These are phyloP conservation scores for Homarus gammarus DNA, from an alignment of 2,888 invertebrate species.

Conservation along the genomic window DNA sequence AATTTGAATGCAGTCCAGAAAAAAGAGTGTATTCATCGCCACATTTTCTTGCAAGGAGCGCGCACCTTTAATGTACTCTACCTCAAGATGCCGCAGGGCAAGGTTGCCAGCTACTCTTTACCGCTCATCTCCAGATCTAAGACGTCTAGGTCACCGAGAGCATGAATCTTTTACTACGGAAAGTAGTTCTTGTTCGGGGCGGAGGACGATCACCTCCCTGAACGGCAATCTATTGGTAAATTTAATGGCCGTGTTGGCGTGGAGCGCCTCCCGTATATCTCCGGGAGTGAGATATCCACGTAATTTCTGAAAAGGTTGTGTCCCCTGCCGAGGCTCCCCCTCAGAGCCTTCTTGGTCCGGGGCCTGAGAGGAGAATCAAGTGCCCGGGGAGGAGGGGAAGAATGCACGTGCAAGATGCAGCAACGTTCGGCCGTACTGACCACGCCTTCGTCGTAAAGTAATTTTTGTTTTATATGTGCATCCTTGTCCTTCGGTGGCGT, in stretches of 20 bases:
- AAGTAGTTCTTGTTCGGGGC: not conserved
- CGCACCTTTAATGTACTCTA: conserved; percentile 40
- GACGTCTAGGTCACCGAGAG: conserved; percentile 39
- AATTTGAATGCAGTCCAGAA: conserved; percentile 45
- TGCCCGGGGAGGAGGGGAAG: conserved; percentile 49
- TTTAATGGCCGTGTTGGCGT: not conserved
- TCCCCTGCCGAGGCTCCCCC: conserved; percentile 2
- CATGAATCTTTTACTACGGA: not conserved
- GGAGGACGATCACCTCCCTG: not conserved
- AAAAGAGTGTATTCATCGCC: conserved; percentile 33
- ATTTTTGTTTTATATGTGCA: no score
- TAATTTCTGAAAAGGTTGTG: conserved; percentile 24
- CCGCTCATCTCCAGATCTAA: conserved; percentile 7
- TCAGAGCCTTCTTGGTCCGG: conserved; percentile 51
- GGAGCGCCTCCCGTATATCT: not conserved
- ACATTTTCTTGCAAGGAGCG: conserved; percentile 49
- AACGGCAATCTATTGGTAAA: not conserved
- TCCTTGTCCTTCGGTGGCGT: no score
- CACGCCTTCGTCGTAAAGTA: not conserved
- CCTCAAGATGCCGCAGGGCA: conserved; percentile 43
- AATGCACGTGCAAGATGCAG: conserved; percentile 60
- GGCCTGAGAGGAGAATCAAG: conserved; percentile 52
- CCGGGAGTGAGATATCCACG: conserved; percentile 23
- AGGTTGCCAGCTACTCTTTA: conserved; percentile 28
- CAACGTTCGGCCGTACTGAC: conserved; percentile 16